Base-by-base conservation (phyloP, 2,888 invertebrate genomes). In the Lycia hirtaria region DNA sequence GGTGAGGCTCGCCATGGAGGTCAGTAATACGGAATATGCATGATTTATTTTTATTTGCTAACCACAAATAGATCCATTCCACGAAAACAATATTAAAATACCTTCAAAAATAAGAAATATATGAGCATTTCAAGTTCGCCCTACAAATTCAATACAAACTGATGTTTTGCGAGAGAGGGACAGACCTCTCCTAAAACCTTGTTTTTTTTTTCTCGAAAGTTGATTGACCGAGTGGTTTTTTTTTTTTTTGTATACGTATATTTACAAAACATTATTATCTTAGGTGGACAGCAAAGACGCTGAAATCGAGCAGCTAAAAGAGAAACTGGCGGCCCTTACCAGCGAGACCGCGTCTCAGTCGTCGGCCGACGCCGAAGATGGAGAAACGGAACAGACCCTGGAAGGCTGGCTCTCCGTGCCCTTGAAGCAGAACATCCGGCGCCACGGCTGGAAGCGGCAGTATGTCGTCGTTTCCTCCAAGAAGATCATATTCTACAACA, bases 361-460 rank as follows among this genome's bases (percentile, higher is more conserved):
- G 61, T 98, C 98, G 9, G 96, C 97, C 3, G 97, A 97, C 78
- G 96, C 96, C 50, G 97, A 97, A 74, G 95, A 94, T 58, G 96
- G 94, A 33, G 95, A 96, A 76, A 96, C 93, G 1, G 96, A 96
- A 78, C 94, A 95, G 71, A 95, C 96, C 67, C 95, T 99, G 73
- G 99, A 99, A 87, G 99, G 99, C 55, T 99, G 98, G 98, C 94
- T 99, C 59, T 97, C 97, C 49, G 95, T 98, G 73, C 99, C 99
- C 51, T 97, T 96, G 82, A 98, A 98, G 80, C 98, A 98, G 86
- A 99, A 99, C 85, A 98, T 98, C 68, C 95, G 97, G 67, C 94
- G 98, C 60, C 98, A 98, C 85, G 98, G 98, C 45, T 99, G 99
- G 99, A 97, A 96, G 88, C 97, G 97, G 78, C 98, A 98, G 85